Conservation (phyloP, 2,113 vertebrate species). For the Scartelaos histophorus region DNA sequence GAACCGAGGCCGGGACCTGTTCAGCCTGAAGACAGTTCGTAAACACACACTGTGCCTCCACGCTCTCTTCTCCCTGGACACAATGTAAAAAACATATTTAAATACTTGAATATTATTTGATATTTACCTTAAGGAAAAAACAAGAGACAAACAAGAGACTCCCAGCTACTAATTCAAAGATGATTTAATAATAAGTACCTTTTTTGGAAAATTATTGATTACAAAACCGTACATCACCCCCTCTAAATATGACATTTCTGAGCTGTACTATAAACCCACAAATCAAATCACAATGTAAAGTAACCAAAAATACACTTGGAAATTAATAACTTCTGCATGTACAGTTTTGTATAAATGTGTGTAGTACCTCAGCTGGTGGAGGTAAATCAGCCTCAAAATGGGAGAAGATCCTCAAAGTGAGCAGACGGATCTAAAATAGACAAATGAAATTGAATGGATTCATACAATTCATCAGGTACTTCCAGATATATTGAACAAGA, state of each 20-base stretch:
- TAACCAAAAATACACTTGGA: no score
- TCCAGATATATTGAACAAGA: not conserved
- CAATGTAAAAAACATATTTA: not conserved
- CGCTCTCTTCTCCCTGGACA: slow-evolving; percentile 76
- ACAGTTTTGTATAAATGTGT: not conserved
- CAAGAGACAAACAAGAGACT: no score
- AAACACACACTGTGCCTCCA: slow-evolving; percentile 81
- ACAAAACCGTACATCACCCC: no score
- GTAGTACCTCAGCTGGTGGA: slow-evolving; percentile 78
- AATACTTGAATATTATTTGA: not conserved
- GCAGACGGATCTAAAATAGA: slow-evolving; percentile 83
- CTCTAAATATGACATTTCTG: no score
- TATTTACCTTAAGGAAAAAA: not conserved
- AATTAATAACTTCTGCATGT: no score
- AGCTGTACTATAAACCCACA: no score
- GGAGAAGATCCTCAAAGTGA: slow-evolving; percentile 89
- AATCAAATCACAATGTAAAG: no score
- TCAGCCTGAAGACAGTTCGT: slow-evolving; percentile 87
- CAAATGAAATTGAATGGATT: not conserved
- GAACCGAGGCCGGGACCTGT: slow-evolving; percentile 89
- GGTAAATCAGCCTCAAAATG: slow-evolving; percentile 84
- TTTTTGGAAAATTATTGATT: no score
- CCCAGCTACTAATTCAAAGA: no score
- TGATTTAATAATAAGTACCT: not conserved
- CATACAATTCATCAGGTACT: not conserved